Conservation (phyloP, 2,113 vertebrate species). For the Potamarius usumacintae region DNA sequence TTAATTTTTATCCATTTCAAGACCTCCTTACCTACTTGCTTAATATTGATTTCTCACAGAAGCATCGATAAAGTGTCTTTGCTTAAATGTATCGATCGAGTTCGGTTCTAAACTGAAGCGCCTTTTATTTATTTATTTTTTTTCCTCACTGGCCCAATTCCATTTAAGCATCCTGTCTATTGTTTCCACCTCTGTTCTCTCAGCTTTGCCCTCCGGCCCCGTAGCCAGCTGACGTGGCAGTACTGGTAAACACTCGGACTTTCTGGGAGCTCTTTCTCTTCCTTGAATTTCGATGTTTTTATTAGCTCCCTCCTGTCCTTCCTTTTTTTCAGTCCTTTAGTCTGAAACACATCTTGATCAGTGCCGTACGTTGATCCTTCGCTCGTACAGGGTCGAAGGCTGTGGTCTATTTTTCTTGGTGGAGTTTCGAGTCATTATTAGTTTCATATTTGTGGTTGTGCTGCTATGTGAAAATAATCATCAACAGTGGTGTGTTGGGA, state of each 20-base stretch:
- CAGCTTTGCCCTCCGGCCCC: not conserved
- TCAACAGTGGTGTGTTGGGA: not conserved
- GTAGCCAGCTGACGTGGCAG: slow-evolving; percentile 7
- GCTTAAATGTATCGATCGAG: slow-evolving; percentile 9
- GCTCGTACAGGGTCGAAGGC: not conserved
- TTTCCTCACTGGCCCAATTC: not conserved
- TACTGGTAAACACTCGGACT: not conserved
- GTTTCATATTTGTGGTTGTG: not conserved
- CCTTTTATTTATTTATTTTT: not conserved
- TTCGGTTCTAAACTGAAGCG: not conserved
- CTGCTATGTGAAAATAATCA: not conserved
- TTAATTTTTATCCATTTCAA: not conserved
- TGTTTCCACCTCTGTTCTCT: slow-evolving; percentile 35
- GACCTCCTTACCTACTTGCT: slow-evolving; percentile 1
- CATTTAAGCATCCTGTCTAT: slow-evolving; percentile 25
- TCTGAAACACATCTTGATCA: not conserved
- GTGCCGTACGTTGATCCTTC: not conserved
- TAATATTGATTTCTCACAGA: slow-evolving; percentile 33
- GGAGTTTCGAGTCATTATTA: too few relatives aligned
- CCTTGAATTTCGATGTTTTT: slow-evolving; percentile 49
- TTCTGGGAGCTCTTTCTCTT: not conserved
- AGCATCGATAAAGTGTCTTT: not conserved
- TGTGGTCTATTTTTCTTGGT: not conserved
- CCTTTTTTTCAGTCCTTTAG: not conserved
- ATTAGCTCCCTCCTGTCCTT: slow-evolving; percentile 21